Evolutionary conservation across 1,140 invertebrate species (phyloP), one percentile per base, ranked within the genome.

Genomic region (Rhynchophorus ferrugineus): DNA sequence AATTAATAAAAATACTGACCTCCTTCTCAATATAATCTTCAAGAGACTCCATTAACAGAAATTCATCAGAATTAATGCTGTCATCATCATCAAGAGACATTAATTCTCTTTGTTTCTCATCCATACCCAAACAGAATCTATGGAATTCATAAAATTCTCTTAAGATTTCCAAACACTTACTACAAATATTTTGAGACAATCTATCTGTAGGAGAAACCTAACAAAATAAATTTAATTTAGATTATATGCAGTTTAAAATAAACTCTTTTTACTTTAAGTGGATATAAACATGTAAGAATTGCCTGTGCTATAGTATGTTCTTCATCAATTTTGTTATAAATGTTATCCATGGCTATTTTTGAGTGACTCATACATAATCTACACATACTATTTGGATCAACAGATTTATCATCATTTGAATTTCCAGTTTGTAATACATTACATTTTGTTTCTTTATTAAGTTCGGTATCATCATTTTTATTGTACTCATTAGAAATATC

Each of bases 161-260:
- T 22, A 66, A 16, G 6, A 3, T 38, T 22, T 57, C 36, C 3
- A 58, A 49, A 39, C 64, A 66, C 16, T 42, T 39, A 5, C 18
- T 35, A 38, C 64, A 66, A 5, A 66, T 59, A 6, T 52, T 29
- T 49, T 62, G 63, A n/a, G 64, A 60, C 3, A 64, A 49, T 20
- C 51, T 43, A 43, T 66, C 62, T 14, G 45, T 39, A 39, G 56
- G 45, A 7, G 45, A 53, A 14, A 66, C 49, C 59, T 64, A 44
- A 8, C 48, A 60, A 34, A 43, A 2, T 21, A 37, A 16, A 16
- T 47, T 47, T 3, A 47, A 7, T 37, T 18, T 34, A 3, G 7
- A 41, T 17, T 16, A 39, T 9, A 39, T 16, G 17, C 17, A 16
- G 3, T 8, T 16, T 39, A 18, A 20, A 34, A 46, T 13, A 45